Percentiles rank a stretch among this genome's conserved stretches.
phyloP scores from a whole-genome alignment of 92 coral and sea anemone genomes.

The Epizoanthus stellaris region DNA sequence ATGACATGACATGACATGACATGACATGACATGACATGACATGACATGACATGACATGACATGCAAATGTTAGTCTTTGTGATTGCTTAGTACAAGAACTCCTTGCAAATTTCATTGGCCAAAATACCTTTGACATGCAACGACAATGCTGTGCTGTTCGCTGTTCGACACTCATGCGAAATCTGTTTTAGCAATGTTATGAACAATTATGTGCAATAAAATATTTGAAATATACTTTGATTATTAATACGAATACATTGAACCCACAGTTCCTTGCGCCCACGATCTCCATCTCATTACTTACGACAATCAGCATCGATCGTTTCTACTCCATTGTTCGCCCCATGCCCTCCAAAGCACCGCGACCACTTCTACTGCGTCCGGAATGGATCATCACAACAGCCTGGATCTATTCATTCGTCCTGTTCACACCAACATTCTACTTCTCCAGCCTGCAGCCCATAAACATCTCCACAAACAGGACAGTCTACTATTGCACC shows the following conservation, averaged over 20 bases:
- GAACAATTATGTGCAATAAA: background rate
- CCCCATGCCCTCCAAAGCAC: constrained; percentile 35
- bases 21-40: too few species aligned
- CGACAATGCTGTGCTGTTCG: too few species aligned
- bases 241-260: background rate
- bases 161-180: too few species aligned
- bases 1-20: too few species aligned
- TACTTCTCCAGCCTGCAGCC: constrained; percentile 64
- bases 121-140: too few species aligned
- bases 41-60: too few species aligned
- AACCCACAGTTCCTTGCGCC: constrained; percentile 56
- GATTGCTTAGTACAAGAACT: too few species aligned
- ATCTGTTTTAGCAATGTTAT: too few species aligned
- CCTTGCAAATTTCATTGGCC: too few species aligned
- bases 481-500: constrained; percentile 26
- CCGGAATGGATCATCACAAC: constrained; percentile 60
- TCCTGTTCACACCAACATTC: constrained; percentile 63
- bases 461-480: constrained; percentile 44
- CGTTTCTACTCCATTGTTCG: constrained; percentile 45
- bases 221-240: background rate
- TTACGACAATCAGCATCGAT: constrained; percentile 75
- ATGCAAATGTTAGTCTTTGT: too few species aligned
- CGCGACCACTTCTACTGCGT: constrained; percentile 26
- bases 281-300: constrained; percentile 57
- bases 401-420: constrained; percentile 61